Evolutionary conservation across 2,797 vertebrate species (phyloP), one percentile per base, ranked within the genome.

Genomic region (Thaleichthys pacificus): DNA sequence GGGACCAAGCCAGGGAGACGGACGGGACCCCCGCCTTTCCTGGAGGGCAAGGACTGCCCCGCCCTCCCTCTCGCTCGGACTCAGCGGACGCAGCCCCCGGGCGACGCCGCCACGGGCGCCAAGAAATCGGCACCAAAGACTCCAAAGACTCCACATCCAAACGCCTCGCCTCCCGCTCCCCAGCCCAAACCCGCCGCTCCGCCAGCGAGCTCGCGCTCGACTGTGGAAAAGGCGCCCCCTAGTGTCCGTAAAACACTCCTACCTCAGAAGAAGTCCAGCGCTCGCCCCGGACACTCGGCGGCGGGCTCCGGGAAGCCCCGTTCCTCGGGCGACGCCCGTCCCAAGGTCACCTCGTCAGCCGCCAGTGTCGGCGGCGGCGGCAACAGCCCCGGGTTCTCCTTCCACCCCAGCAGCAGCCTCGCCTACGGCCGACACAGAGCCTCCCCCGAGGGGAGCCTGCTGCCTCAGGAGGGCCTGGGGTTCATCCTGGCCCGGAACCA

Each of bases 41-140:
- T 99, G 0, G 95, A 96, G 2, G 97, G 97, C 71, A 98, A 97
- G 79, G 97, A 99, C 63, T 97, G 97, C 78, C 96, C 96, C 26
- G 89, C 96, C 42, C 89, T 98, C 78, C 94, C 92, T 0, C 74
- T 93, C 3, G 89, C 93, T 9, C 94, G 91, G 75, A 94, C 94
- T 58, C 89, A 93, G 0, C 95, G 96, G 85, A 98, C 97, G 49
- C 94, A 93, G 77, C 92, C 94, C 74, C 97, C 95, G 1, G 82
- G 80, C 26, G 47, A 51, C 28, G 67, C 80, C 4, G 64, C 26
- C 76, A 62, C 56, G 28, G 74, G 79, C 57, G 82, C 75, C 73
- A 91, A 92, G 72, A 76, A 84, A 30, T 74, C 83, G 9, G 66
- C 85, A 24, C 26, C 86, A 22, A 90, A 88, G 66, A 83, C 42